phyloP scores from a whole-genome alignment of 2,797 vertebrate species.

The Erethizon dorsatum region DNA sequence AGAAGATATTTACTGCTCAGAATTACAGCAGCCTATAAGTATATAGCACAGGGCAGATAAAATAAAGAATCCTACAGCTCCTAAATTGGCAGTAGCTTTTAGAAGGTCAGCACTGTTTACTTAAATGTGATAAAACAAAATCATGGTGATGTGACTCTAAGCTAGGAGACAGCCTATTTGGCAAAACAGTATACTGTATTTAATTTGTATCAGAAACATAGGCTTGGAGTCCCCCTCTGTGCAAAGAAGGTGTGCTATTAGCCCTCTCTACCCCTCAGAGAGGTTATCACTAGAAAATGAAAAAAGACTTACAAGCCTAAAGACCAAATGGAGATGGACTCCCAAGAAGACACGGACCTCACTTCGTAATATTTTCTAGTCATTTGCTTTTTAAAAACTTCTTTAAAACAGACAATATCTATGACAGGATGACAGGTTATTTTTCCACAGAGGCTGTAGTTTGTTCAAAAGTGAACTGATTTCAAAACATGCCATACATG shows the following conservation, averaged over 20 bases:
- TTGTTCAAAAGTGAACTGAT: conserved; percentile 51
- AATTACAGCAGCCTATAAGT: background rate
- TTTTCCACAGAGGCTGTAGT: conserved; percentile 20
- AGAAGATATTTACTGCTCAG: background rate
- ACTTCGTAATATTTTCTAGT: conserved; percentile 17
- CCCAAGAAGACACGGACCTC: background rate
- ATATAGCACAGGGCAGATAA: background rate
- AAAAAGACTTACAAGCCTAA: background rate
- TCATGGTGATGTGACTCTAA: conserved; percentile 16
- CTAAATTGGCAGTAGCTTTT: background rate
- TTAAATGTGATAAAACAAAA: conserved; percentile 54
- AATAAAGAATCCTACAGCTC: background rate
- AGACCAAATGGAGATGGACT: background rate
- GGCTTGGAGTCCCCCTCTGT: background rate
- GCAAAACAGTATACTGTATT: conserved; percentile 43
- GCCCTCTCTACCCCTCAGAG: background rate
- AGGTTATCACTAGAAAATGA: conserved; percentile 25
- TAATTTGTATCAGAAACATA: conserved; percentile 41
- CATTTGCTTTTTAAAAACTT: conserved; percentile 16
- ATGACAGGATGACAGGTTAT: conserved; percentile 42
- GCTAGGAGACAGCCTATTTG: background rate
- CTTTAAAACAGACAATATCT: conserved; percentile 32
- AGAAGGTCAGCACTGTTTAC: conserved; percentile 19
- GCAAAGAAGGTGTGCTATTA: conserved; percentile 24
- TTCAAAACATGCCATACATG: conserved; percentile 54